Base-by-base conservation (phyloP, 2,797 vertebrate genomes). In the Rallus crepitans region DNA sequence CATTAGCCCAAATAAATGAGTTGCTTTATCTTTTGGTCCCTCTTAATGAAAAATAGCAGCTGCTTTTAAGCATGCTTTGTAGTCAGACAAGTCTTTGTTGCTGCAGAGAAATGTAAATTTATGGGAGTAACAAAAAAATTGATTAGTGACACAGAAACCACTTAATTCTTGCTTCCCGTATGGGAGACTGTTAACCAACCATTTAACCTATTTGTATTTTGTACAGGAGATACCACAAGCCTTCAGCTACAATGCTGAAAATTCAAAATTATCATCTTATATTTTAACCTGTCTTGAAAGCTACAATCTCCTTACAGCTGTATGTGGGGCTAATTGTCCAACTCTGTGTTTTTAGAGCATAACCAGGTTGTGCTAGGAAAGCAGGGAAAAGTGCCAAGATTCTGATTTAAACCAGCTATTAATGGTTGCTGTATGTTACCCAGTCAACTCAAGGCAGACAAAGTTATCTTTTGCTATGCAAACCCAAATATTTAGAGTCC, bases 51-150 rank as follows among this genome's bases (percentile, higher is more conserved):
- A 93, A 89, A 84, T 31, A 91, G 64, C 75, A 80, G 64, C 24
- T 82, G 75, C 83, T 90, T 88, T 89, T 83, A 86, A 96, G 79
- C 40, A 6, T 3, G n/a, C 61, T 88, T 87, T 87, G 75, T 73
- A 92, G 78, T 68, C 56, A 82, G 60, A 71, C 33, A 57, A 93
- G 84, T 37, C 81, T 90, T 89, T 76, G 70, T 66, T 89, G 80
- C 88, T 79, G 91, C 89, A 93, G 63, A 94, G 89, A 94, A 87
- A 93, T 57, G 47, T 71, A 84, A 93, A 87, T 78, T 88, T 79
- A 92, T 73, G 56, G 42, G 42, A 70, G 23, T 65, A 89, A 92
- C 71, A 89, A 93, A 94, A 56, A 93, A 94, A 94, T 85, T 93
- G 65, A 80, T 94, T 78, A 94, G 69, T 40, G 92, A 94, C 90